These are phyloP conservation scores for Chirona hameri DNA, from an alignment of 2,888 invertebrate genomes.

Conservation along the genomic window DNA sequence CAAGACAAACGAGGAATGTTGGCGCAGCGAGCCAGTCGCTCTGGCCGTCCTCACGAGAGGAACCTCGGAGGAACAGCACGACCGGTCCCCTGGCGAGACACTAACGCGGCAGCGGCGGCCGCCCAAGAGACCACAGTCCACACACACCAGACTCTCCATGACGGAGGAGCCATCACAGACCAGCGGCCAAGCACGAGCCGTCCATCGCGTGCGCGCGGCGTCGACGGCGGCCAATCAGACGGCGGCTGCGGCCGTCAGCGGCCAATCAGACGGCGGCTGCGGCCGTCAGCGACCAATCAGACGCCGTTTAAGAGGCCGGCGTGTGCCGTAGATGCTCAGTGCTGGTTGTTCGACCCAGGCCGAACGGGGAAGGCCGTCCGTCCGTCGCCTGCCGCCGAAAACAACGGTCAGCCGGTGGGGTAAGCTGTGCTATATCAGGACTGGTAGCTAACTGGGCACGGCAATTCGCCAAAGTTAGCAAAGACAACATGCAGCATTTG, in stretches of 20 bases:
- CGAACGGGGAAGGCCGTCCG: not conserved
- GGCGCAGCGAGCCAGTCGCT: not conserved
- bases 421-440: not conserved
- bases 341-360: not conserved
- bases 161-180: slow-evolving; percentile 7
- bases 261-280: not conserved
- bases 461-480: not conserved
- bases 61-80: not conserved
- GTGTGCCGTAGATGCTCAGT: not conserved
- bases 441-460: too few relatives aligned
- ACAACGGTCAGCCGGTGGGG: not conserved
- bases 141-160: not conserved
- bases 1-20: slow-evolving; percentile 1
- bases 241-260: not conserved
- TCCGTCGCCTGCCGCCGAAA: not conserved
- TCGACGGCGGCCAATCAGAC: not conserved
- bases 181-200: not conserved
- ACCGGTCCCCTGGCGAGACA: not conserved
- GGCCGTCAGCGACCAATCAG: too few relatives aligned
- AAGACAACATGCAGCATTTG: not conserved
- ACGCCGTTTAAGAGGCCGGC: not conserved
- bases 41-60: too few relatives aligned
- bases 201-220: not conserved
- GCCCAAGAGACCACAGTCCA: not conserved
- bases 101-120: not conserved